These are phyloP conservation scores for Parapristionchus giblindavisi DNA, from an alignment of 2,888 invertebrate species.

Conservation along the genomic window DNA sequence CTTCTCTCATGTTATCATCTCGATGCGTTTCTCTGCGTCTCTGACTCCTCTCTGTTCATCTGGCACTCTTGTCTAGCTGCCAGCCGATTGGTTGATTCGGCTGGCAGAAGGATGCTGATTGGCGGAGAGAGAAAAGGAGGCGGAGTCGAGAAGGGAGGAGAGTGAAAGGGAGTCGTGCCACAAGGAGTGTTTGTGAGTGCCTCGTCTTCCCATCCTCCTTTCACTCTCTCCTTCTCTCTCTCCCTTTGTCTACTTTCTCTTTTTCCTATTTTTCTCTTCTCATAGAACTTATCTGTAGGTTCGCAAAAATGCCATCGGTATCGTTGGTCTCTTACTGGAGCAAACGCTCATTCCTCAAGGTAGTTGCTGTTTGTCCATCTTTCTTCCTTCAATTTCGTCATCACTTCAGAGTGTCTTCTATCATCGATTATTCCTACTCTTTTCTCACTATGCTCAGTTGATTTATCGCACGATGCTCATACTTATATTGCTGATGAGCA, in stretches of 20 bases:
- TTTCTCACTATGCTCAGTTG: conserved; percentile 36
- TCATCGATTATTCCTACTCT: conserved; percentile 31
- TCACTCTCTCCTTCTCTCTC: conserved; percentile 10
- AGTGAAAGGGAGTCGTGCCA: not conserved
- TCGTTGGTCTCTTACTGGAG: conserved; percentile 77
- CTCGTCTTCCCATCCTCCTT: not conserved
- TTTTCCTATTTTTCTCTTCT: conserved; percentile 7
- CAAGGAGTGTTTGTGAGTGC: conserved; percentile 21
- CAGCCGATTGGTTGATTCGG: conserved; percentile 6
- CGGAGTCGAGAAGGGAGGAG: not conserved
- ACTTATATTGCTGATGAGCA: conserved; percentile 73
- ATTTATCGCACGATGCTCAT: not conserved
- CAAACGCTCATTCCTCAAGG: conserved; percentile 76
- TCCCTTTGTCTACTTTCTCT: not conserved
- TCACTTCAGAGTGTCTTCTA: conserved; percentile 38
- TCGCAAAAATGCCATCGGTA: conserved; percentile 77
- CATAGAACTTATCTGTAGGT: conserved; percentile 72
- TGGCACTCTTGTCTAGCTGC: conserved; percentile 9
- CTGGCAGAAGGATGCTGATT: conserved; percentile 4
- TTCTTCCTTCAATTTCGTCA: too few relatives aligned
- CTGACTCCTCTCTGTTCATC: not conserved
- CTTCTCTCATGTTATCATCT: conserved; percentile 33
- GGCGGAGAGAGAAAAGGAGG: conserved; percentile 25
- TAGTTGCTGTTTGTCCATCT: too few relatives aligned
- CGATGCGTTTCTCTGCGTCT: conserved; percentile 17